Evolutionary conservation across 2,113 vertebrate genomes (phyloP), one percentile per base, ranked within the genome.

Genomic region (Phoenicopterus ruber): DNA sequence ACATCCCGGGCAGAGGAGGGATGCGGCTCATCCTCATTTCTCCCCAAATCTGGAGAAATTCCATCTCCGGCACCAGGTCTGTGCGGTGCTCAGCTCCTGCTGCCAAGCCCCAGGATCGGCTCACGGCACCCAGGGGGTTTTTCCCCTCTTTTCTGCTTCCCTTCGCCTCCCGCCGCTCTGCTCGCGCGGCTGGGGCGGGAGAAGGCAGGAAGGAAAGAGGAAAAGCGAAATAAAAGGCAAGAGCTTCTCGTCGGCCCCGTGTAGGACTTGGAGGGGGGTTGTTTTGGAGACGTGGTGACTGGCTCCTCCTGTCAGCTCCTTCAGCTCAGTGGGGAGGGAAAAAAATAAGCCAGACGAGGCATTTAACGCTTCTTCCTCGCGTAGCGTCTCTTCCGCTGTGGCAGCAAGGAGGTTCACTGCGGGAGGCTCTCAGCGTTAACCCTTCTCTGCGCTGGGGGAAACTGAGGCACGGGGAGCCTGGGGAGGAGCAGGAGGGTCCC

Each of bases 101-200:
- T 12, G 1, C 6, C 32, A 21, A 67, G 3, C 42, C 14, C 47
- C 50, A 21, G 22, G 19, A 52, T 10, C 50, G 13, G 40, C 12
- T 57, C 65, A 15, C 2, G 14, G 46, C 28, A 65, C 10, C 1
- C 0, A n/a, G 15, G 16, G 1, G 5, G 1, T 17, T 40, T 72
- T 31, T 32, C 19, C 7, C 24, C 29, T 54, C 15, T 59, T 70
- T 78, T 28, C 13, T 49, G 19, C 55, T 69, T 78, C 21, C 38
- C 49, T 86, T 49, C 4, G 1, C 11, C 24, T 42, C 65, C 26
- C 4, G 3, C 57, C 14, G 55, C 58, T 79, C 69, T 9, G 16
- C 70, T 44, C 7, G 2, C 26, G 3, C 1, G 8, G 50, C n/a
- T 65, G 73, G 46, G 61, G 58, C 21, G 13, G 20, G 4, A 4